Conservation (phyloP, 2,113 vertebrate species). For the Pseudopipra pipra region DNA sequence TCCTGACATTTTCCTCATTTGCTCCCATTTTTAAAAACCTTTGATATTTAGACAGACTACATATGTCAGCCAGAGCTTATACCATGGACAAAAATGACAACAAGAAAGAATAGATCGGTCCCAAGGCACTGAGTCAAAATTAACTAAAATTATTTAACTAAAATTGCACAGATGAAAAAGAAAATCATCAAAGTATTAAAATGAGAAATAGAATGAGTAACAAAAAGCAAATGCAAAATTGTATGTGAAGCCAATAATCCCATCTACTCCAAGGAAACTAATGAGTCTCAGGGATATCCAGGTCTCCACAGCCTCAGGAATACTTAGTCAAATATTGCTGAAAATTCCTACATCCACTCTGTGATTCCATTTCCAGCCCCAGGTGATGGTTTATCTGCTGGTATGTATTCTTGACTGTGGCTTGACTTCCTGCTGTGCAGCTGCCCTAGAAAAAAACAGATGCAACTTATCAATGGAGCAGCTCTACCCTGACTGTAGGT, state of each 20-base stretch:
- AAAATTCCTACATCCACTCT: not conserved
- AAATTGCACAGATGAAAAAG: constrained; percentile 6
- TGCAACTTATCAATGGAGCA: not conserved
- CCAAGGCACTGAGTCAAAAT: constrained; percentile 3
- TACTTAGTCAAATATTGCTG: not conserved
- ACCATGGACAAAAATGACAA: constrained; percentile 3
- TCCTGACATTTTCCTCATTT: not conserved
- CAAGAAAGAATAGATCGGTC: constrained; percentile 2
- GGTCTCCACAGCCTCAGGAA: not conserved
- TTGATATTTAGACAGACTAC: constrained; percentile 28
- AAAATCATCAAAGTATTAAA: not conserved
- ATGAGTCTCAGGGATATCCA: not conserved
- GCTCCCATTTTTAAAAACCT: not conserved
- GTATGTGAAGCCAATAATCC: accelerated
- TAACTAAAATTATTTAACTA: constrained; percentile 10
- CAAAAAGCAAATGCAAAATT: not conserved
- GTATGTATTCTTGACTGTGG: not conserved
- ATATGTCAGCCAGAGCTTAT: constrained; percentile 16
- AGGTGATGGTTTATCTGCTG: not conserved
- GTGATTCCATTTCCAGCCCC: not conserved
- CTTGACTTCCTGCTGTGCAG: not conserved
- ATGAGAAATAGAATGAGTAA: not conserved
- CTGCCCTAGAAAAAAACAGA: not conserved
- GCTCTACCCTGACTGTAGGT: not conserved
- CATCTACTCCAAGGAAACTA: not conserved